Base-by-base conservation (phyloP, 1,140 invertebrate species). In the Spodoptera litura region DNA sequence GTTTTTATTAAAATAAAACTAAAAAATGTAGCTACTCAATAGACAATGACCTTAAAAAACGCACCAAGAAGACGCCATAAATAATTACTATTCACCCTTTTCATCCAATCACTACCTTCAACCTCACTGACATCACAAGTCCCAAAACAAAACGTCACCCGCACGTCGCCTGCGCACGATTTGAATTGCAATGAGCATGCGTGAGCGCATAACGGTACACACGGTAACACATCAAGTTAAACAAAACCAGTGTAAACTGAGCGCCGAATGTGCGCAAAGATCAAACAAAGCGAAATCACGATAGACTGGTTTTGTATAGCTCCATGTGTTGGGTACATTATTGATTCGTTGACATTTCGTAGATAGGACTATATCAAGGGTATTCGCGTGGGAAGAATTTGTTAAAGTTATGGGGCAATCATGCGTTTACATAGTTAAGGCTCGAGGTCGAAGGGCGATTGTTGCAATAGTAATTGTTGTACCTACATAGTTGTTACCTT, bases 101-200 rank as follows among this genome's bases (percentile, higher is more conserved):
- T 27, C n/a, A 5, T 25, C 8, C 11, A 44, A 64, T 9, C 51
- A 52, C 3, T 53, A 52, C 44, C 49, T 49, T 68, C 52, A 68
- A 68, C 64, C 25, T 15, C 31, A 53, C 4, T 15, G 15, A 68
- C 64, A 11, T 20, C n/a, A 64, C 61, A 64, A 15, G 38, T 15
- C 64, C 64, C 10, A 53, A 73, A 73, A 73, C 38, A 56, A 4
- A 44, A 49, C 35, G 38, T 58, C 27, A 59, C 15, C 71, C 13
- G 20, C 15, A 27, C 71, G 71, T 49, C 71, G 53, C 56, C 11
- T 1, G 56, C 71, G 56, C 77, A 72, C 58, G 55, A 78, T 76
- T 80, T 59, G 84, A 86, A 82, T 86, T 78, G 76, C 71, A 81
- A 84, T 84, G 83, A 84, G 74, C 81, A 82, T 81, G 81, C 84